Percentiles rank a stretch among this genome's conserved stretches.
These are phyloP conservation scores for Sycophila texana DNA, from an alignment of 2,888 invertebrate genomes.

Conservation along the genomic window DNA sequence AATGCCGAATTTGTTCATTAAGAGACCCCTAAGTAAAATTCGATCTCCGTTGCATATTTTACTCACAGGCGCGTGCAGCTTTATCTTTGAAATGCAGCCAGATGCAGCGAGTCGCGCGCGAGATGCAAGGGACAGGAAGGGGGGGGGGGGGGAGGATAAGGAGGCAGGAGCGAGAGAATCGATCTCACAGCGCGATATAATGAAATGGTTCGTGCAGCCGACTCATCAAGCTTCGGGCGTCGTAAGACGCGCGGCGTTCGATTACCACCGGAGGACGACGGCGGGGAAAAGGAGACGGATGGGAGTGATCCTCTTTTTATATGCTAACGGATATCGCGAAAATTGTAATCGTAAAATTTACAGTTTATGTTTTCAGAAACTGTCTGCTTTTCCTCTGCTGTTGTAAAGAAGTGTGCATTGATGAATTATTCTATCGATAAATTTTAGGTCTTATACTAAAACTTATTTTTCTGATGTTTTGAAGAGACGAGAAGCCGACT, in stretches of 20 bases:
- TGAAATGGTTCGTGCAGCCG: slow-evolving; percentile 25
- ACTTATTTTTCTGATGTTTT: too few relatives aligned
- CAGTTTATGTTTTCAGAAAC: too few relatives aligned
- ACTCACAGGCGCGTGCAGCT: slow-evolving; percentile 4
- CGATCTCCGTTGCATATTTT: slow-evolving; percentile 40
- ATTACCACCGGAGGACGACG: slow-evolving; percentile 7
- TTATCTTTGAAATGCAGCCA: slow-evolving; percentile 23
- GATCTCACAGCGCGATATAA: slow-evolving; percentile 30
- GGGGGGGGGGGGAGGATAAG: too few relatives aligned
- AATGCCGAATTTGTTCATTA: slow-evolving; percentile 10
- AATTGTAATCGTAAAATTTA: too few relatives aligned
- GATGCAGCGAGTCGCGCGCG: not conserved
- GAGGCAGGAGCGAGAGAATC: not conserved
- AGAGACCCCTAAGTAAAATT: slow-evolving; percentile 39
- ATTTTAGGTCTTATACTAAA: too few relatives aligned
- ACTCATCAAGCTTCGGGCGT: slow-evolving; percentile 18
- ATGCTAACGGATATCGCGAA: not conserved
- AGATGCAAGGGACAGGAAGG: not conserved
- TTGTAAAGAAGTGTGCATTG: too few relatives aligned
- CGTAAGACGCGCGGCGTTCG: slow-evolving; percentile 6
- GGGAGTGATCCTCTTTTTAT: not conserved
- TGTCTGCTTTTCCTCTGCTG: too few relatives aligned
- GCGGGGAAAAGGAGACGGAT: not conserved
- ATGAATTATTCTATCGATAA: too few relatives aligned
- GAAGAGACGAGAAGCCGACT: too few relatives aligned